Evolutionary conservation across 2,888 invertebrate species (phyloP).

Genomic region (Lottia gigantea): DNA sequence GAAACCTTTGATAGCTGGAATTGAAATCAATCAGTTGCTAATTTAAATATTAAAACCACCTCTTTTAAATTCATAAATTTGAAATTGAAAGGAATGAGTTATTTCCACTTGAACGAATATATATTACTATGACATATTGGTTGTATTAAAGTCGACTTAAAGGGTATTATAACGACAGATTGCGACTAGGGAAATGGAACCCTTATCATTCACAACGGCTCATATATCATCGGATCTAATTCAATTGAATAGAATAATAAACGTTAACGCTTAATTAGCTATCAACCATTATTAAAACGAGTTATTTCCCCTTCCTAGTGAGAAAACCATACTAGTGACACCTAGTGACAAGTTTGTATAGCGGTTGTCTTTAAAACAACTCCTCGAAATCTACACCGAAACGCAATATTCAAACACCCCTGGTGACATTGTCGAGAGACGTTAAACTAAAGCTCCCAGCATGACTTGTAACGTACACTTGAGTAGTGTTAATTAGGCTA

Average conservation of each 20-base stretch:
- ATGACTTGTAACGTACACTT: neutral
- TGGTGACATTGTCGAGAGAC: neutral
- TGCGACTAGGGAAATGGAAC: neutral
- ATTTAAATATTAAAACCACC: no score
- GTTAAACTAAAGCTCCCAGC: slow-evolving; percentile 1
- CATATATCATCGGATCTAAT: neutral
- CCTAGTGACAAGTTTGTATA: slow-evolving; percentile 5
- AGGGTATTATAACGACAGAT: neutral
- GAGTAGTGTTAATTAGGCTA: neutral
- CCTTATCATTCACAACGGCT: neutral
- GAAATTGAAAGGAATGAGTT: no score
- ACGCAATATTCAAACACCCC: neutral
- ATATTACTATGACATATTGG: no score
- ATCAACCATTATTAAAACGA: neutral
- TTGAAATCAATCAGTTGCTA: no score
- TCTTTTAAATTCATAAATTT: no score
- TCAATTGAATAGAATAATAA: slow-evolving; percentile 7
- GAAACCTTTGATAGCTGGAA: no score
- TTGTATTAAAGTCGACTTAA: no score
- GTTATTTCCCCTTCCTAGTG: neutral
- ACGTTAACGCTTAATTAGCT: neutral
- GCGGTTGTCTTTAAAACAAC: slow-evolving; percentile 4
- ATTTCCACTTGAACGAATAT: no score
- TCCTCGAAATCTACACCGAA: neutral
- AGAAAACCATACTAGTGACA: neutral